Evolutionary conservation across 1,140 invertebrate species (phyloP), one percentile per base, ranked within the genome.

Genomic region (Cydia splendana): DNA sequence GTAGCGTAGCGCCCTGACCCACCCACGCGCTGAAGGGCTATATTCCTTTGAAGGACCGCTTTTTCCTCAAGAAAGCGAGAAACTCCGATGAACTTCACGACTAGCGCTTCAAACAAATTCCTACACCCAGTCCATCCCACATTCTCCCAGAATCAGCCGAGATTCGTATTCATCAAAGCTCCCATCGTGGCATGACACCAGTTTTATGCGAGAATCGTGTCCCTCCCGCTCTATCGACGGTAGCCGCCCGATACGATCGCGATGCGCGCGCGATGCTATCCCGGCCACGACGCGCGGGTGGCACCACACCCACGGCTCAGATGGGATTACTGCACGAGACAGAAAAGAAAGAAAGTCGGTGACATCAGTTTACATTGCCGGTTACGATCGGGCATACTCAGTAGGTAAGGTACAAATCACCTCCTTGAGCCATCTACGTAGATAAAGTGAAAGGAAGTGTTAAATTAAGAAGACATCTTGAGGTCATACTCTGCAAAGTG

Each of bases 151-250:
- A 28, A 74, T 45, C 73, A 71, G 30, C n/a, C 30, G 18, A 42
- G 38, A n/a, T 74, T 53, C 45, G 42, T 48, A 74, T 48, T 74
- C 73, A 48, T 74, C 73, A 74, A 51, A 53, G 20, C 84, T 82
- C 84, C 81, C 80, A 86, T 81, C 76, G 76, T 78, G 81, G 82
- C 79, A 77, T 84, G 81, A 86, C 85, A 87, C 87, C 83, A 80
- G 81, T 86, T 89, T 91, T 87, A 89, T 91, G 85, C 74, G 80
- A 82, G 86, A 89, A 83, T 90, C 89, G 88, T 89, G 89, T 82
- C 83, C 82, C 65, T 15, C 65, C 65, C 62, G 65, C 24, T 51
- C 34, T 71, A 76, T 76, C 76, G 62, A 69, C 86, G 84, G 90
- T 90, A 91, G 88, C 88, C 78, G 75, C 75, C 74, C 38, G 75